phyloP scores from a whole-genome alignment of 2,888 invertebrate genomes.

The Campaea margaritaria region DNA sequence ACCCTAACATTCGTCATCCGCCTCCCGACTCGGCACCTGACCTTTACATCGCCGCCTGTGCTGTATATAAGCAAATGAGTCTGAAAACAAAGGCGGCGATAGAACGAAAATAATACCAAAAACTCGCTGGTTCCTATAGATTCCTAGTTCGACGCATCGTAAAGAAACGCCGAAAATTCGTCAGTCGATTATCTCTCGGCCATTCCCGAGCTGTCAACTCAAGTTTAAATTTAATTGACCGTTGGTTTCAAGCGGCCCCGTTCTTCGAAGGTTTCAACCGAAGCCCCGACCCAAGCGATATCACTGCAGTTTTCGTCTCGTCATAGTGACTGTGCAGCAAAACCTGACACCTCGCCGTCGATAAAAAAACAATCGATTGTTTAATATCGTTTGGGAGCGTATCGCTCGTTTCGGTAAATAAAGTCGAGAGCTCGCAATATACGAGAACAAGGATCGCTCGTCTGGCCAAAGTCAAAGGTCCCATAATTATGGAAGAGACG shows the following conservation, averaged over 20 bases:
- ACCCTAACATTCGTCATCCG: conserved; percentile 80
- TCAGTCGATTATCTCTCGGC: conserved; percentile 44
- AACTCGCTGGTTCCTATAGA: conserved; percentile 25
- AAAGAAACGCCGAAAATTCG: conserved; percentile 26
- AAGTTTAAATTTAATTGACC: conserved; percentile 75
- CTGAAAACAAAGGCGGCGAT: conserved; percentile 44
- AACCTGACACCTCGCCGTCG: conserved; percentile 68
- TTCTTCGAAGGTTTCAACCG: conserved; percentile 50
- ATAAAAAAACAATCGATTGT: conserved; percentile 71
- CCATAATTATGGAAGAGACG: conserved; percentile 50
- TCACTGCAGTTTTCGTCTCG: conserved; percentile 67
- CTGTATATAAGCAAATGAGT: conserved; percentile 43
- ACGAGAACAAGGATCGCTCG: conserved; percentile 6
- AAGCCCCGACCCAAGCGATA: conserved; percentile 59
- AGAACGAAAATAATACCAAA: conserved; percentile 45
- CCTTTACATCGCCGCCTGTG: conserved; percentile 68
- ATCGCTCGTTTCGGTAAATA: conserved; percentile 59
- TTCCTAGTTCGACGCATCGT: neutral
- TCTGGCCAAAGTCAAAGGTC: conserved; percentile 54
- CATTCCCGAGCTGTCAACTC: conserved; percentile 68
- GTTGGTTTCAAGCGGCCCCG: conserved; percentile 57
- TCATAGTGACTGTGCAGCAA: conserved; percentile 77
- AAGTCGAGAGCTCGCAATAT: conserved; percentile 22
- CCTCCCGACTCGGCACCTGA: conserved; percentile 57
- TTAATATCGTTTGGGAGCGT: conserved; percentile 60